Base-by-base conservation (phyloP, 1,140 invertebrate genomes). In the Lepeophtheirus salmonis region DNA sequence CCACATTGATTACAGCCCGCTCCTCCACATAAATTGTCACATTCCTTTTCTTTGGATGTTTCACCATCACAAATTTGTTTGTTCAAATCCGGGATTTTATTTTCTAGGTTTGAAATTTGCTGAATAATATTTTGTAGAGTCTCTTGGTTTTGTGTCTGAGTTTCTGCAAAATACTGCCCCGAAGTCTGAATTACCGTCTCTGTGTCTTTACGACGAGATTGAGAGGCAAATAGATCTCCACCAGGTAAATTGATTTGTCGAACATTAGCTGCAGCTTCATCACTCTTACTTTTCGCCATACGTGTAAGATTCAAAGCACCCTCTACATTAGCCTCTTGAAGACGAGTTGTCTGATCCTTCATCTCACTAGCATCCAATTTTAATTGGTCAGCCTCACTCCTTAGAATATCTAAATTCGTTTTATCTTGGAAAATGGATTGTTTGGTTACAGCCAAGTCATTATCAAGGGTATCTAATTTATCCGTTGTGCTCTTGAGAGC, bases 271-370 rank as follows among this genome's bases (percentile, higher is more conserved):
- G 87, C 74, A 65, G 84, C 78, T 50, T 70, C 79, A 70, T 73
- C 78, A 66, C 74, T 85, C 66, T 70, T 79, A 68, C 76, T 79
- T 68, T 77, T 80, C 71, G 81, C 89, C 77, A 76, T 85, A 21
- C 83, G 77, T 0, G 89, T 95, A 2, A 95, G 78, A 68, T 88
- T 91, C 50, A 94, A 74, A 1, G 91, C 91, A 78, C 78, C 91
- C 74, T 91, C 86, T 30, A 96, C 84, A 72, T 96, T 91, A 2
- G 83, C 85, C 73, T 95, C 90, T 70, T 95, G 89, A 22, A 97
- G 74, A 67, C 83, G 80, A 0, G 88, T 95, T 12, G 88, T 88
- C 68, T 89, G 88, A 57, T 82, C 80, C 65, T 83, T 82, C 20
- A 97, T 73, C 24, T 83, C 76, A 54, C 78, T 70, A 1, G 86